Conservation (phyloP, 2,888 invertebrate species). For the Abrostola triplasia region DNA sequence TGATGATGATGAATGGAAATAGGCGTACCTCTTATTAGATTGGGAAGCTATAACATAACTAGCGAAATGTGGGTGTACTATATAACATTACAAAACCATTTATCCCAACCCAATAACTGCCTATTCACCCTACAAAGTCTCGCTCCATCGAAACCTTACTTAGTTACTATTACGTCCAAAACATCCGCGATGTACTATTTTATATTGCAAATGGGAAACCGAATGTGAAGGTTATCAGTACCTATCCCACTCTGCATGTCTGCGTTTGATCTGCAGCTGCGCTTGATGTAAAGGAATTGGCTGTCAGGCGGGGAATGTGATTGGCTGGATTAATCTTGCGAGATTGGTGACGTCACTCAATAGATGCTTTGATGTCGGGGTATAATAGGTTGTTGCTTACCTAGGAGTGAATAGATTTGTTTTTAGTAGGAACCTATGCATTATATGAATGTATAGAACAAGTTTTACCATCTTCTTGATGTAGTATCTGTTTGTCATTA, state of each 20-base stretch:
- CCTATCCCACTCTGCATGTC: constrained; percentile 23
- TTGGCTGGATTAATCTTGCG: constrained; percentile 18
- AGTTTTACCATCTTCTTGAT: too few species aligned
- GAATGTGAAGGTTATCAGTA: constrained; percentile 23
- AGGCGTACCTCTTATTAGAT: too few species aligned
- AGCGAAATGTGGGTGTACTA: not conserved
- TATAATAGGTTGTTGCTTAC: not conserved
- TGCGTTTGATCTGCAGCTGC: constrained; percentile 37
- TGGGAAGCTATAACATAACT: too few species aligned
- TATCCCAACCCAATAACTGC: not conserved
- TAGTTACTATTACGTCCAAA: constrained; percentile 59
- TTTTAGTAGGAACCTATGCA: too few species aligned
- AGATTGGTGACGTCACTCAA: constrained; percentile 23
- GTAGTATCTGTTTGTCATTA: too few species aligned
- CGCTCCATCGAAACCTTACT: constrained; percentile 62
- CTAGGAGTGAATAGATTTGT: not conserved
- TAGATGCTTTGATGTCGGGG: constrained; percentile 6
- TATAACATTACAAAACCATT: too few species aligned
- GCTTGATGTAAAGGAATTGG: constrained; percentile 26
- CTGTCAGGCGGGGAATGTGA: constrained; percentile 27
- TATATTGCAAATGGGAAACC: constrained; percentile 54
- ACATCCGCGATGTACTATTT: constrained; percentile 57
- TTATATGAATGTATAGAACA: too few species aligned
- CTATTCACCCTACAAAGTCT: constrained; percentile 43
- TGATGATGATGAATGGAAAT: too few species aligned